Percentiles rank a stretch among this genome's conserved stretches.
phyloP scores from a whole-genome alignment of 2,888 invertebrate genomes.

The Acronicta aceris region DNA sequence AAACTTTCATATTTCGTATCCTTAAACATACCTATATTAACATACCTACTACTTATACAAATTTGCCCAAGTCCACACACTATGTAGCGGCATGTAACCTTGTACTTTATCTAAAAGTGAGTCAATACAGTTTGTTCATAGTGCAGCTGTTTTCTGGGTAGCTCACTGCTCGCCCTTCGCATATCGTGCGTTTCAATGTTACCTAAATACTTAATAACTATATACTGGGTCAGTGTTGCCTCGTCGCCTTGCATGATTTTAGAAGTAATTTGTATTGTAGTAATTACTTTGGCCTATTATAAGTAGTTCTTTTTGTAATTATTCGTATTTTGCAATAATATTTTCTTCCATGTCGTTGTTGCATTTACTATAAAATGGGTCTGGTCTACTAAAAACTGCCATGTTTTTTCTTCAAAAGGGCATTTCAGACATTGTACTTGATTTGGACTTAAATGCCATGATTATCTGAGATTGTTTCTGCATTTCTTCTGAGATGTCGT shows the following conservation, averaged over 20 bases:
- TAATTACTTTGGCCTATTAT: slow-evolving; percentile 38
- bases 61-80: slow-evolving; percentile 47
- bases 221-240: slow-evolving; percentile 62
- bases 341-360: no score
- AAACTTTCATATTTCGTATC: no score
- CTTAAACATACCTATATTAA: background rate
- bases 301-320: slow-evolving; percentile 6
- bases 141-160: slow-evolving; percentile 67
- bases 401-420: no score
- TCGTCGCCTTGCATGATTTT: slow-evolving; percentile 48
- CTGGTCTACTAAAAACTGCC: no score
- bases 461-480: no score
- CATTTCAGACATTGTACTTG: no score
- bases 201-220: slow-evolving; percentile 65
- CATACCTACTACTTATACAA: slow-evolving; percentile 3
- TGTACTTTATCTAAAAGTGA: slow-evolving; percentile 82
- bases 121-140: slow-evolving; percentile 63
- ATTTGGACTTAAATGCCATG: no score
- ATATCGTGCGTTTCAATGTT: slow-evolving; percentile 74
- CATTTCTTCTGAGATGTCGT: no score
- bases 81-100: slow-evolving; percentile 61
- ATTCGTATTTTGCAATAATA: no score
- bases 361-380: no score
- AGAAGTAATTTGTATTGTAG: slow-evolving; percentile 37
- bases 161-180: slow-evolving; percentile 69